Evolutionary conservation across 53 echinoderm and acorn worm species (phyloP).

Genomic region (Patiria pectinifera): DNA sequence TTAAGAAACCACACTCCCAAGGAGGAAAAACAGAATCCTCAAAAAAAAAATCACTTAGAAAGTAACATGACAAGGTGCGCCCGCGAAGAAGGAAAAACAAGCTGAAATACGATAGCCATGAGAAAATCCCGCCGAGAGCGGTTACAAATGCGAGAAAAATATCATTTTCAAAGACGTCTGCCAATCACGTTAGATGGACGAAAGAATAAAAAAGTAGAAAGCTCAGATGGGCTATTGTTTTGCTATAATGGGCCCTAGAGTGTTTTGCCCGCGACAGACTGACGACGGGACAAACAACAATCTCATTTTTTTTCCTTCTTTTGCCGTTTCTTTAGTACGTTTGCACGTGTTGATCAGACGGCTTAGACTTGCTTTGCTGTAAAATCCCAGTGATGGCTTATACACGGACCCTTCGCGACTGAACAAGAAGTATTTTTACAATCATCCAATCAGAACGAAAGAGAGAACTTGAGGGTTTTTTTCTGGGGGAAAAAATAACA

Average conservation of each 20-base stretch:
- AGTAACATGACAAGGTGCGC: neutral
- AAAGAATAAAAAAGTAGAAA: neutral
- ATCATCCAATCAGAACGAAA: constrained; percentile 28
- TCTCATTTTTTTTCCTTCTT: neutral
- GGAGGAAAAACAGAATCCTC: neutral
- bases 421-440: neutral
- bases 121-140: constrained; percentile 19
- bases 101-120: constrained; percentile 38
- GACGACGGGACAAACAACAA: constrained; percentile 13
- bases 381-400: constrained; percentile 22
- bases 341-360: constrained; percentile 17
- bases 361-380: constrained; percentile 44
- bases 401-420: neutral
- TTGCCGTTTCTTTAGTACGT: neutral
- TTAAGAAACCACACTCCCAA: neutral
- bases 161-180: constrained; percentile 12
- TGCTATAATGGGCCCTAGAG: constrained; percentile 51
- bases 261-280: neutral
- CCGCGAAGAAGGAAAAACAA: neutral
- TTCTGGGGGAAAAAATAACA: neutral
- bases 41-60: neutral
- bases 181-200: constrained; percentile 13
- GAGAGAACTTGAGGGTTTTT: too few species aligned
- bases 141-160: constrained; percentile 1
- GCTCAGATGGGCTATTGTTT: constrained; percentile 8